Evolutionary conservation across 1,140 invertebrate species (phyloP), one percentile per base, ranked within the genome.

Genomic region (Aphaenogaster rudis): DNA sequence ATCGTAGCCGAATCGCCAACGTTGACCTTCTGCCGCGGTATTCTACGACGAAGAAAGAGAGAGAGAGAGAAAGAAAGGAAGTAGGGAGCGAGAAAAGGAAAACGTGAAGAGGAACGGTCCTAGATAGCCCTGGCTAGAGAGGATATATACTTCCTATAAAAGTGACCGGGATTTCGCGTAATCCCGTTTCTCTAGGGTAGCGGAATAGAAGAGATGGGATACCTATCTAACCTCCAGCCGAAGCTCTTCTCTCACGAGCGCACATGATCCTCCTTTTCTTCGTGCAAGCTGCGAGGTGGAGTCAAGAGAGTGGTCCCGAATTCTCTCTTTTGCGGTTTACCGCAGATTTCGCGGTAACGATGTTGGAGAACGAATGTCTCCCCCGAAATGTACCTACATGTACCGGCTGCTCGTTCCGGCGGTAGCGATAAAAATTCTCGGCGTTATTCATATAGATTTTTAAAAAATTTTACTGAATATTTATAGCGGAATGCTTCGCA

Each of bases 81-180:
- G 5, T 42, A 69, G 33, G 77, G 39, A 80, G 33, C 72, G 54
- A 59, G 45, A 85, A 80, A 52, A 69, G 63, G 28, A 81, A 88
- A 88, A 92, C 54, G 90, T 61, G 71, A 80, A 48, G 78, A 42
- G 74, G 36, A 66, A 71, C 52, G 78, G 72, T 17, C n/a, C n/a
- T 28, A 87, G 89, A 90, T 86, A 88, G 85, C 72, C 57, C 69
- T 13, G 42, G n/a, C 21, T 42, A 15, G 64, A 81, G 50, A 82
- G 86, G 86, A 92, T 88, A 84, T 88, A 90, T 81, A 89, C 67
- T 92, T 92, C 86, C 90, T 91, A 93, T 92, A 93, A 92, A 92
- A 94, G 91, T 94, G 92, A 94, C 92, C 93, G 92, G 93, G 94
- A 95, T 95, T 95, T 94, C 87, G 93, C 93, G 94, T 95, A 95